Percentiles rank a stretch among this genome's conserved stretches.
phyloP scores from a whole-genome alignment of 2,888 invertebrate genomes.

The Syrista parreyssii region DNA sequence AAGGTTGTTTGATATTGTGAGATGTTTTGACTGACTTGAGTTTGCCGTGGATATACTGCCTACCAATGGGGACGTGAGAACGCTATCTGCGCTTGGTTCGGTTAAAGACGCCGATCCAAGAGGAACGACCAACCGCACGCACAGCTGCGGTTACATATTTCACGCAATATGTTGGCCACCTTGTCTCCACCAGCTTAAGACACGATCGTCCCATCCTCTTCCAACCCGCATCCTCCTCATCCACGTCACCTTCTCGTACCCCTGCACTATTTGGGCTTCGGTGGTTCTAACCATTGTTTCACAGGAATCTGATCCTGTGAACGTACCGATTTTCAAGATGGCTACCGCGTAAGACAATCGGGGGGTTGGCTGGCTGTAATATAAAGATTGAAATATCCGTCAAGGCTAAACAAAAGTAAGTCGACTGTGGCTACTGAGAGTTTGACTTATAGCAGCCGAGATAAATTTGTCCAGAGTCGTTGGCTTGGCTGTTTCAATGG shows the following conservation, averaged over 20 bases:
- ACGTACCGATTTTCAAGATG: neutral
- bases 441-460: neutral
- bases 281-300: constrained; percentile 34
- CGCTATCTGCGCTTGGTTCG: constrained; percentile 16
- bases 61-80: constrained; percentile 30
- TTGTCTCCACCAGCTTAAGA: constrained; percentile 21
- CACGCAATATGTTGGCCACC: constrained; percentile 56
- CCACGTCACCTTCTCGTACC: constrained; percentile 13
- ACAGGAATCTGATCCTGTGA: constrained; percentile 16
- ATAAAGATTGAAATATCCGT: neutral
- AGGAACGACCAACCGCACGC: constrained; percentile 47
- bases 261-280: constrained; percentile 48
- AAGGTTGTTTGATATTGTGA: constrained; percentile 30
- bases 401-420: neutral
- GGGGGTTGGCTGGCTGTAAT: neutral
- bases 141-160: constrained; percentile 64
- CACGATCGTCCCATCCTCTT: constrained; percentile 5
- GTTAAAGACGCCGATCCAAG: constrained; percentile 1
- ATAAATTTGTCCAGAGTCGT: neutral
- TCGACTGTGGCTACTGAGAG: neutral
- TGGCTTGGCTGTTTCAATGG: neutral
- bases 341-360: neutral
- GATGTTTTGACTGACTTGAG: constrained; percentile 31
- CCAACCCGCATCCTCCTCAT: neutral
- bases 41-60: neutral